Evolutionary conservation across 2,113 vertebrate genomes (phyloP).

Genomic region (Promerops cafer): DNA sequence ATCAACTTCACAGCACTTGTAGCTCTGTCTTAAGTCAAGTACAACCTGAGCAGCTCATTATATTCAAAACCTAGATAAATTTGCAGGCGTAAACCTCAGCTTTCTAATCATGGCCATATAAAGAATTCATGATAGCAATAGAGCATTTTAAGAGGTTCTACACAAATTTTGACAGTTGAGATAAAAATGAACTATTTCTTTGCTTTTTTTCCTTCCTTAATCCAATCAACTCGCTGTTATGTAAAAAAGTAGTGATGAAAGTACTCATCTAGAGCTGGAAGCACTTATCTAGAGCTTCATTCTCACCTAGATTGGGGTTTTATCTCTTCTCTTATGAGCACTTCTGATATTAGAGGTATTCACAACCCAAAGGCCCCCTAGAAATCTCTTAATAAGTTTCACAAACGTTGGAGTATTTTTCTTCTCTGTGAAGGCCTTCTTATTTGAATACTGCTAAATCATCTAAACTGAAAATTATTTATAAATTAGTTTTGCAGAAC

Average conservation of each 20-base stretch:
- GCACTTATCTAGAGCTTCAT: not conserved
- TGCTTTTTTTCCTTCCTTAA: not conserved
- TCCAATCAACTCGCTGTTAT: not conserved
- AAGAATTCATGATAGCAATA: not conserved
- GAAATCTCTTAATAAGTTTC: not conserved
- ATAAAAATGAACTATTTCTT: not conserved
- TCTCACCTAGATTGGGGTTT: not conserved
- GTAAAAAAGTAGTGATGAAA: not conserved
- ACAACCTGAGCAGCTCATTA: not conserved
- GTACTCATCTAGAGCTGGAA: not conserved
- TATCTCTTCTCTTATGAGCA: not conserved
- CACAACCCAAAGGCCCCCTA: not conserved
- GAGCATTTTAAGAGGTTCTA: not conserved
- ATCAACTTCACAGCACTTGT: not conserved
- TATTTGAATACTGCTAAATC: not conserved
- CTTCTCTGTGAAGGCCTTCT: not conserved
- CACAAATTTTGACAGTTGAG: not conserved
- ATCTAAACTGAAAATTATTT: not conserved
- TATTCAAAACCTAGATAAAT: not conserved
- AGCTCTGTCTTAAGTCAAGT: not conserved
- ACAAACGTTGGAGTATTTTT: not conserved
- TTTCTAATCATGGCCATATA: not conserved
- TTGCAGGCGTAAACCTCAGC: not conserved
- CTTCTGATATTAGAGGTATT: not conserved
- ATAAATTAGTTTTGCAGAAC: not conserved